Percentiles rank a stretch among this genome's conserved stretches.
These are phyloP conservation scores for Idaea dimidiata DNA, from an alignment of 2,888 invertebrate species.

Conservation along the genomic window DNA sequence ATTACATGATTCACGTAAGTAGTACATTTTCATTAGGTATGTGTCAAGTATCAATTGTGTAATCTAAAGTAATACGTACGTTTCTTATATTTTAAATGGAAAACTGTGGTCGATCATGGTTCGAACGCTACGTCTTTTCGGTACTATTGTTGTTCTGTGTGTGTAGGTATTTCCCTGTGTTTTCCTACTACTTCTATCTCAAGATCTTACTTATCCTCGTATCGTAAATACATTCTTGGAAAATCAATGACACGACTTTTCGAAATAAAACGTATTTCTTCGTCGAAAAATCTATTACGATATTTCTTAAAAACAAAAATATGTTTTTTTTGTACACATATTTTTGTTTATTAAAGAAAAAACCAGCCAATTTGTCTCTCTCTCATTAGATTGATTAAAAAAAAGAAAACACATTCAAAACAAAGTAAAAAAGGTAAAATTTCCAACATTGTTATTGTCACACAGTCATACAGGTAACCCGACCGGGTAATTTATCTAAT, in stretches of 20 bases:
- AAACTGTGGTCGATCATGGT: slow-evolving; percentile 1
- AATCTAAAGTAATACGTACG: slow-evolving; percentile 5
- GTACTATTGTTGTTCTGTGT: not conserved
- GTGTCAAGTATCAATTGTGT: slow-evolving; percentile 1
- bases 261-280: too few species aligned
- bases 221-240: not conserved
- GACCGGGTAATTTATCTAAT: slow-evolving; percentile 42
- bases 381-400: too few species aligned
- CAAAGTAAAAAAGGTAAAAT: slow-evolving; percentile 1
- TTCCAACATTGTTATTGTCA: slow-evolving; percentile 20
- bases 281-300: too few species aligned
- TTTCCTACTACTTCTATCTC: not conserved
- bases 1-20: too few species aligned
- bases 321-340: too few species aligned
- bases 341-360: too few species aligned
- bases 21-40: too few species aligned
- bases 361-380: too few species aligned
- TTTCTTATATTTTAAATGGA: slow-evolving; percentile 34
- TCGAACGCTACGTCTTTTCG: not conserved
- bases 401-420: not conserved
- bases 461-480: slow-evolving; percentile 24
- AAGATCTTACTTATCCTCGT: not conserved
- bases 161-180: not conserved
- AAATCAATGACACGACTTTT: not conserved
- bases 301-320: too few species aligned